phyloP scores from a whole-genome alignment of 2,797 vertebrate genomes.

The Pangasius larnaudii region DNA sequence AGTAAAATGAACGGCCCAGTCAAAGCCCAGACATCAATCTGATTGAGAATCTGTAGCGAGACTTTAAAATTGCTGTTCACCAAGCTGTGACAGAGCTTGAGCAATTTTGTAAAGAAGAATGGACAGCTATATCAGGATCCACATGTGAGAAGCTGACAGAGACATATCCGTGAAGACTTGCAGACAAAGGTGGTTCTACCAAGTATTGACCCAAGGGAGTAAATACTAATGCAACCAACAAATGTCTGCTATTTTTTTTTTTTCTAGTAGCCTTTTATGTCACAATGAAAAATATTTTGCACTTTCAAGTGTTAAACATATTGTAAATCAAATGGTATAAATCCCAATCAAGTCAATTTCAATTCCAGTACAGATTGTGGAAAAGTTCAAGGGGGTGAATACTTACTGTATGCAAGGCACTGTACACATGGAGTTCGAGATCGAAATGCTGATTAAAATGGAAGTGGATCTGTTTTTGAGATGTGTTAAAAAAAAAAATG shows the following conservation, averaged over 20 bases:
- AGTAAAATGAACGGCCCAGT: background rate
- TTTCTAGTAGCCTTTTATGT: background rate
- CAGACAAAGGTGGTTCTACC: no score
- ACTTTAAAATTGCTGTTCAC: background rate
- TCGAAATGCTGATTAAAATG: background rate
- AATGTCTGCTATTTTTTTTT: background rate
- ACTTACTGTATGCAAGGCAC: background rate
- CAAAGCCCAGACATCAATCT: background rate
- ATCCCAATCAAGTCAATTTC: background rate
- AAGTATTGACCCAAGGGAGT: background rate
- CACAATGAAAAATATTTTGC: background rate
- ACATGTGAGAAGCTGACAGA: background rate
- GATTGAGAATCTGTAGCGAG: background rate
- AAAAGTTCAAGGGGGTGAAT: background rate
- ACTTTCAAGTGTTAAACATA: background rate
- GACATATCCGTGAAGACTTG: background rate
- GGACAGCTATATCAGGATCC: background rate
- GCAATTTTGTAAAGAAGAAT: background rate
- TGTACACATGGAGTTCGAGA: background rate
- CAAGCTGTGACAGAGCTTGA: background rate
- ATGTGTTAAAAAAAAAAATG: background rate
- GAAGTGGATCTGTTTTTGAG: background rate
- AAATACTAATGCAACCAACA: background rate
- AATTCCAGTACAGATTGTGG: background rate
- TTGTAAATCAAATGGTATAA: background rate